A percentile compares a stretch with the other conserved stretches of the same genome.
phyloP scores from a whole-genome alignment of 2,888 invertebrate genomes.

The Pimpla rufipes region DNA sequence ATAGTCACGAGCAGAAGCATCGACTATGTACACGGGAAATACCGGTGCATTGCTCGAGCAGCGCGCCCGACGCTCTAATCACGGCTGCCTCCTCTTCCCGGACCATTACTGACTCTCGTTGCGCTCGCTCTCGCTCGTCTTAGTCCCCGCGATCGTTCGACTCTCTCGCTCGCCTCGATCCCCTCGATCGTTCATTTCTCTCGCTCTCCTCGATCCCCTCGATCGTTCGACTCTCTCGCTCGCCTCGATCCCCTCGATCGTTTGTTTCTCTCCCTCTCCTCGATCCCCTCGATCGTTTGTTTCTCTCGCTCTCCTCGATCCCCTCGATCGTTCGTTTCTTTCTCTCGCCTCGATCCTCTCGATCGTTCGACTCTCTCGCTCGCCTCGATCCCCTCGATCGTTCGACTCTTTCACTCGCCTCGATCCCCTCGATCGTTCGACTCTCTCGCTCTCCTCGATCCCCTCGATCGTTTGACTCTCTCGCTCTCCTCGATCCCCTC shows the following conservation, averaged over 20 bases:
- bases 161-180: constrained; percentile 22
- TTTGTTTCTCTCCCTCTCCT: too few relatives aligned
- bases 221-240: not conserved
- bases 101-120: constrained; percentile 41
- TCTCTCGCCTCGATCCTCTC: not conserved
- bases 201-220: too few relatives aligned
- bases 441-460: too few relatives aligned
- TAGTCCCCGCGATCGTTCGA: too few relatives aligned
- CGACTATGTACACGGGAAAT: constrained; percentile 27
- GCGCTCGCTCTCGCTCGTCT: constrained; percentile 19
- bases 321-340: not conserved
- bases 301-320: constrained; percentile 17
- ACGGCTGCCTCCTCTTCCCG: constrained; percentile 49
- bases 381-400: constrained; percentile 13
- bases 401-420: too few relatives aligned
- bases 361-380: not conserved
- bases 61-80: constrained; percentile 48
- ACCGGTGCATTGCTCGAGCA: constrained; percentile 41
- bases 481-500: constrained; percentile 26
- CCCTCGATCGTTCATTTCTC: not conserved
- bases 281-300: not conserved
- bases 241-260: not conserved
- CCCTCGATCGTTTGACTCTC: too few relatives aligned
- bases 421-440: not conserved
- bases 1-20: constrained; percentile 39